Base-by-base conservation (phyloP, 2,888 invertebrate species). In the Phoronis australis region DNA sequence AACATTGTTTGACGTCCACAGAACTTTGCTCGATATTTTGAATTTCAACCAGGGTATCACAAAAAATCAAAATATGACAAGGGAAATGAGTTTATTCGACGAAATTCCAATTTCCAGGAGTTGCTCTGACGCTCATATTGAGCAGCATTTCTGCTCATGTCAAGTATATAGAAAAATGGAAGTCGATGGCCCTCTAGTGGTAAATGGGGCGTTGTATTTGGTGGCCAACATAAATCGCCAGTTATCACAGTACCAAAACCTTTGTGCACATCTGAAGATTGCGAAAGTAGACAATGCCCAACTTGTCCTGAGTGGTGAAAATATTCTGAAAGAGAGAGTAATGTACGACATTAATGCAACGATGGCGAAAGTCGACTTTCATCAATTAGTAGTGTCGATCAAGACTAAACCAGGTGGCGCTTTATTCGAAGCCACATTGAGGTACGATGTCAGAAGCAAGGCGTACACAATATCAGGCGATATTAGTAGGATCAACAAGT, bases 401-500 rank as follows among this genome's bases (percentile, higher is more conserved):
- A n/a, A n/a, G n/a, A n/a, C n/a, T n/a, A n/a, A n/a, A n/a, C 41
- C 41, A 3, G 41, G 41, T 21, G 5, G n/a, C 15, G 41, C 24
- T 0, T 23, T n/a, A 12, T 41, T 41, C 12, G 41, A 41, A 21
- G 41, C 41, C n/a, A 12, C 41, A 2, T 15, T 41, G 21, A 5
- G 12, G 3, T 41, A 41, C 22, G 41, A 41, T n/a, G 41, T 24
- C n/a, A 41, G 24, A 9, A 21, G 24, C 18, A 15, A 12, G n/a
- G 22, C 23, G 5, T 41, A 24, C 41, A 41, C 6, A 2, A 23
- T 41, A 25, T 23, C 41, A n/a, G 41, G 41, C 6, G 41, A 41
- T 41, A 41, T 41, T 12, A 41, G 41, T 22, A 23, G 41, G n/a
- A 22, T 41, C n/a, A 41, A 41, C 22, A 21, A 21, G 25, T 41